A percentile compares a stretch with the other conserved stretches of the same genome.
These are phyloP conservation scores for Ornithoptera priamus DNA, from an alignment of 2,888 invertebrate genomes.

Conservation along the genomic window DNA sequence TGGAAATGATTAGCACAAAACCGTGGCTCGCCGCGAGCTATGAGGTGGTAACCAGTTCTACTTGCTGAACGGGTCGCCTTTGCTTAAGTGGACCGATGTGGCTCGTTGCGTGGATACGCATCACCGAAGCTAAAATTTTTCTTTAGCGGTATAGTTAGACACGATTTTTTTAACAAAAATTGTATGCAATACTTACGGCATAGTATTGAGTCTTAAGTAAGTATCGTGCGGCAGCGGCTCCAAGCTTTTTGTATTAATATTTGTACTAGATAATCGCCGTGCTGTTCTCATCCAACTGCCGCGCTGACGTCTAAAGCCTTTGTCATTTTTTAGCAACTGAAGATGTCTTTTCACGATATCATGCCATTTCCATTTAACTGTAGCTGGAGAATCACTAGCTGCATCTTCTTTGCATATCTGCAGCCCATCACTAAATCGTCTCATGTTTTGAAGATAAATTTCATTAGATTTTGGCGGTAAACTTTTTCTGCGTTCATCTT, in stretches of 20 bases:
- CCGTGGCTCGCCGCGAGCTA: constrained; percentile 46
- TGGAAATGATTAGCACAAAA: constrained; percentile 55
- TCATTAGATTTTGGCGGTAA: constrained; percentile 77
- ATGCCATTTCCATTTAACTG: constrained; percentile 77
- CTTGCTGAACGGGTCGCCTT: constrained; percentile 51
- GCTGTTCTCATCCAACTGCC: constrained; percentile 75
- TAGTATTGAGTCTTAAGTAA: constrained; percentile 71
- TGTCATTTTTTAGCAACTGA: constrained; percentile 71
- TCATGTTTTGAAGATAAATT: constrained; percentile 73
- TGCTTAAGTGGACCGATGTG: constrained; percentile 54
- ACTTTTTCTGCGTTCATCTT: constrained; percentile 73
- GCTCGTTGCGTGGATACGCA: constrained; percentile 47
- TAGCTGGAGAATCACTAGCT: constrained; percentile 74
- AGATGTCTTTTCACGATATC: constrained; percentile 76
- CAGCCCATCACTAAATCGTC: constrained; percentile 74
- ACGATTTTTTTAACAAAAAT: background rate
- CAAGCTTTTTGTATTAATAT: constrained; percentile 54
- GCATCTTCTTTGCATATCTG: constrained; percentile 78
- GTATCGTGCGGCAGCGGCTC: constrained; percentile 62
- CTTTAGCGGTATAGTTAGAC: background rate
- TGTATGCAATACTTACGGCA: constrained; percentile 68
- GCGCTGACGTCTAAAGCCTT: constrained; percentile 71
- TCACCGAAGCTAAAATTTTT: constrained; percentile 39
- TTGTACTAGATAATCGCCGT: constrained; percentile 65
- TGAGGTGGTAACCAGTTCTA: constrained; percentile 61